phyloP scores from a whole-genome alignment of 2,113 vertebrate species.

The Poicephalus gulielmi region DNA sequence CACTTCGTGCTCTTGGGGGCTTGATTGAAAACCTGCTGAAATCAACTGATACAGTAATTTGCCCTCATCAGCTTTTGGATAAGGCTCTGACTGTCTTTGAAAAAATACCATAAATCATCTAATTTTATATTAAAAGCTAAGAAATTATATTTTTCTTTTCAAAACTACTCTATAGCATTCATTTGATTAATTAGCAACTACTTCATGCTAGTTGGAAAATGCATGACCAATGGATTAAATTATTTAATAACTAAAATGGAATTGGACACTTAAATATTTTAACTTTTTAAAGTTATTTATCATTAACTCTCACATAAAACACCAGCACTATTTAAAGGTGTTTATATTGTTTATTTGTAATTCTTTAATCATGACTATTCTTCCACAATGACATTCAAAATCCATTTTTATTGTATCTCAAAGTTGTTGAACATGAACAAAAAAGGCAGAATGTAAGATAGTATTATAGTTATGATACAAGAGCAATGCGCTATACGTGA shows the following conservation, averaged over 20 bases:
- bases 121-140: not conserved
- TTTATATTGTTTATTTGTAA: not conserved
- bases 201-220: not conserved
- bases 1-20: not conserved
- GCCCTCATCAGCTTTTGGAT: not conserved
- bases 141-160: not conserved
- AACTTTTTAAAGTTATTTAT: not conserved
- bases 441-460: not conserved
- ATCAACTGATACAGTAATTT: not conserved
- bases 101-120: not conserved
- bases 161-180: not conserved
- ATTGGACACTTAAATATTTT: not conserved
- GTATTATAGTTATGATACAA: not conserved
- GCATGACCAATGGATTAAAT: not conserved
- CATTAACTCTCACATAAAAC: not conserved
- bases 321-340: not conserved
- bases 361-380: not conserved
- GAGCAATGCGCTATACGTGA: not conserved
- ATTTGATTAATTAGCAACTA: not conserved
- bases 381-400: not conserved
- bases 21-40: slow-evolving; percentile 15
- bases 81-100: not conserved
- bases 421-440: not conserved
- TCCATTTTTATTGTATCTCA: not conserved
- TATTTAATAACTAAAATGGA: not conserved